Evolutionary conservation across 2,888 invertebrate genomes (phyloP).

Genomic region (Cylindroiulus punctatus): DNA sequence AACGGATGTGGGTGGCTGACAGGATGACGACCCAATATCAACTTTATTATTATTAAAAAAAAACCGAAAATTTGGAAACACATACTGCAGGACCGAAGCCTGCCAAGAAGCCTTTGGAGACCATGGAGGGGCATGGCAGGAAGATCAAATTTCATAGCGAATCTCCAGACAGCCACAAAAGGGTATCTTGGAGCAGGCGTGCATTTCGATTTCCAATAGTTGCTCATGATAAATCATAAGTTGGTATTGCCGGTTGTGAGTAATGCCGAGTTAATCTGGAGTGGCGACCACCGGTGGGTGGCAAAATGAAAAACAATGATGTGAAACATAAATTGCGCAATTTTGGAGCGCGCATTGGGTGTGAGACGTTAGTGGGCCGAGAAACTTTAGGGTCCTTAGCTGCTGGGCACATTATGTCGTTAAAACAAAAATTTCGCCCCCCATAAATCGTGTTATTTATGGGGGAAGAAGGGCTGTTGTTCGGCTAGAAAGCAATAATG

Average conservation of each 20-base stretch:
- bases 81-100: background rate
- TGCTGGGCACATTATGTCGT: background rate
- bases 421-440: conserved; percentile 7
- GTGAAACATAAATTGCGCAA: conserved; percentile 3
- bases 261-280: background rate
- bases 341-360: background rate
- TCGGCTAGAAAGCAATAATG: conserved; percentile 19
- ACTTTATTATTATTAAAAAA: background rate
- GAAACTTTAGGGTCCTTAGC: background rate
- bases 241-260: background rate
- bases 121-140: background rate
- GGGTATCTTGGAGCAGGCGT: background rate
- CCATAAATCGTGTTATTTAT: conserved; percentile 9
- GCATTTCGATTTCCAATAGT: conserved; percentile 29
- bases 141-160: background rate
- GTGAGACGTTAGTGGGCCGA: background rate
- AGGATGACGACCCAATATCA: conserved; percentile 5
- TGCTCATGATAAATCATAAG: background rate
- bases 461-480: background rate
- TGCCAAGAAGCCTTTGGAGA: background rate
- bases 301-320: background rate
- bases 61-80: background rate
- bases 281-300: background rate
- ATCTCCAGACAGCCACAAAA: conserved; percentile 28
- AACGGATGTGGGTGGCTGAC: background rate